Base-by-base conservation (phyloP, 2,113 vertebrate species). In the Perca flavescens region DNA sequence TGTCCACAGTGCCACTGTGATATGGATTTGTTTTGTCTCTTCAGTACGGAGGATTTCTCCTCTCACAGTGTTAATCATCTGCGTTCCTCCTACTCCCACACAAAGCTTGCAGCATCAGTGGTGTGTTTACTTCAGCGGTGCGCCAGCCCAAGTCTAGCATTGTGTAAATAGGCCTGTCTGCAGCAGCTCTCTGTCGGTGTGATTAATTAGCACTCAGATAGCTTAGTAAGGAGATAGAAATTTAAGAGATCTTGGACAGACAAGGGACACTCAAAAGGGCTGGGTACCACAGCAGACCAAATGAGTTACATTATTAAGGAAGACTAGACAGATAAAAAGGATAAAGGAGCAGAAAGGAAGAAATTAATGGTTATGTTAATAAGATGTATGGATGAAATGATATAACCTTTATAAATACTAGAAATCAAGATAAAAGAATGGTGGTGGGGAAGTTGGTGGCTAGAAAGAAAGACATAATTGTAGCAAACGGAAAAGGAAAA, bases 121-220 rank as follows among this genome's bases (percentile, higher is more conserved):
- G 12, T 0, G 22, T 46, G 72, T 84, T 82, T 85, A 52, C 83
- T 76, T 81, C 75, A 80, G 52, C 9, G 9, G 62, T 62, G 61
- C 14, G 56, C 80, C 77, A 82, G 57, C 60, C 21, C 49, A 40
- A 82, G 67, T 82, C 82, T 76, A 84, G 65, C 86, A 54, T 53
- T 83, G 85, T 86, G 52, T 87, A 79, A 90, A 77, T 52, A 50
- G 52, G 76, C 52, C 74, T 52, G 80, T 86, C 69, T 86, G 73
- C 72, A 16, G 53, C 80, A 12, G 22, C 70, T 79, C 80, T 76
- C 58, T 22, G 57, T 50, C 52, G 34, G 15, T 21, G 70, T 15
- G 72, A 40, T 81, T 87, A 84, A 93, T 91, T 90, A 90, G 74
- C 62, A 19, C 77, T 71, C 15, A 47, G 53, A 63, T 77, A 73